Conservation (phyloP, 1,140 invertebrate genomes). For the Belonocnema kinseyi region DNA sequence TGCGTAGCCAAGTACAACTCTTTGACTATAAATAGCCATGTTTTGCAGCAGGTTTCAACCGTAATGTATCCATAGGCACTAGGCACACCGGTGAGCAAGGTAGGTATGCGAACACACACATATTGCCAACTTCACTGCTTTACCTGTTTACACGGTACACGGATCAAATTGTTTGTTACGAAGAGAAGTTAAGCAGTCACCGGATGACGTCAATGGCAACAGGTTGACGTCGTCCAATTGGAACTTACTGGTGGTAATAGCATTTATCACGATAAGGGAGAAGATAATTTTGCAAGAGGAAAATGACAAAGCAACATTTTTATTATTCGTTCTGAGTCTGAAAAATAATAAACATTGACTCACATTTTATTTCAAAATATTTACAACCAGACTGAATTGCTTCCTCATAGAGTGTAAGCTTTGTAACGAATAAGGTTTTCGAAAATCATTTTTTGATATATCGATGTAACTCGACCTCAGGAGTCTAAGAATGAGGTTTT, state of each 20-base stretch:
- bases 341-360: too few species aligned
- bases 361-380: not conserved
- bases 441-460: too few species aligned
- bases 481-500: too few species aligned
- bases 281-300: constrained; percentile 24
- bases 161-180: constrained; percentile 32
- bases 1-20: constrained; percentile 1
- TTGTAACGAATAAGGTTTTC: too few species aligned
- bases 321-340: too few species aligned
- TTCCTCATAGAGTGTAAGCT: too few species aligned
- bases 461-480: too few species aligned
- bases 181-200: not conserved
- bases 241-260: constrained; percentile 48
- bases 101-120: not conserved
- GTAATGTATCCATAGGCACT: constrained; percentile 42
- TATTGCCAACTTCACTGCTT: not conserved
- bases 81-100: constrained; percentile 37
- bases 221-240: constrained; percentile 39
- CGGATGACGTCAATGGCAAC: constrained; percentile 43
- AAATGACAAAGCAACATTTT: constrained; percentile 40
- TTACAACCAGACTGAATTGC: not conserved
- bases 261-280: constrained; percentile 43
- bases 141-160: too few species aligned
- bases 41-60: constrained; percentile 47
- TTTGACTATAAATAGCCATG: constrained; percentile 54